phyloP scores from a whole-genome alignment of 2,113 vertebrate genomes.

The Odontophorus gujanensis region DNA sequence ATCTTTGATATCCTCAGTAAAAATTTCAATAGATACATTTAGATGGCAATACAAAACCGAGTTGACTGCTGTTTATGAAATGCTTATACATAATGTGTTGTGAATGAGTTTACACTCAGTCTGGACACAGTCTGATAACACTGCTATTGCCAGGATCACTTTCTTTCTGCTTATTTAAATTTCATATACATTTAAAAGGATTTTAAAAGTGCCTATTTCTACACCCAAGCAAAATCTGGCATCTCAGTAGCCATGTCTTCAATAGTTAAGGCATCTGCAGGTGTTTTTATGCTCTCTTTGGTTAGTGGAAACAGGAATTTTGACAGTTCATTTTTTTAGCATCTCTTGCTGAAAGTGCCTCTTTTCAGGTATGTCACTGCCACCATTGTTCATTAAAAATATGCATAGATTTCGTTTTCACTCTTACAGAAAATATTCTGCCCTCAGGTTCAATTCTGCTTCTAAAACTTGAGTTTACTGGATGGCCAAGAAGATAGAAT shows the following conservation, averaged over 20 bases:
- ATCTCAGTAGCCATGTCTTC: slow-evolving; percentile 41
- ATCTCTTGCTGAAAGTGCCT: slow-evolving; percentile 21
- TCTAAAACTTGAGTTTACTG: not conserved
- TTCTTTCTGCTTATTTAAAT: slow-evolving; percentile 46
- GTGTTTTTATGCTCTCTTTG: slow-evolving; percentile 25
- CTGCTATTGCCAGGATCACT: not conserved
- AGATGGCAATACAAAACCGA: not conserved
- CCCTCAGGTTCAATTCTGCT: not conserved
- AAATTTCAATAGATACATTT: slow-evolving; percentile 35
- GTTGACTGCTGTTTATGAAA: slow-evolving; percentile 20
- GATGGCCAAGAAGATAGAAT: not conserved
- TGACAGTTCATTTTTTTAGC: slow-evolving; percentile 33
- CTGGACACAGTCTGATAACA: not conserved
- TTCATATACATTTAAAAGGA: slow-evolving; percentile 39
- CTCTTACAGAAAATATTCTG: not conserved
- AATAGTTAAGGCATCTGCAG: slow-evolving; percentile 42
- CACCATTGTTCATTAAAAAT: not conserved
- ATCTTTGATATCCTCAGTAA: not conserved
- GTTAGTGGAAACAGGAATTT: slow-evolving; percentile 31
- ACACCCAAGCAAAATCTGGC: not conserved
- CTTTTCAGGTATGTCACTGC: not conserved
- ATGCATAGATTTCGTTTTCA: fast-evolving
- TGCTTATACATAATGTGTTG: not conserved
- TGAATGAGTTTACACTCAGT: not conserved
- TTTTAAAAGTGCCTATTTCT: slow-evolving; percentile 53